Evolutionary conservation across 2,113 vertebrate species (phyloP), one percentile per base, ranked within the genome.

Genomic region (Corvus hawaiiensis): DNA sequence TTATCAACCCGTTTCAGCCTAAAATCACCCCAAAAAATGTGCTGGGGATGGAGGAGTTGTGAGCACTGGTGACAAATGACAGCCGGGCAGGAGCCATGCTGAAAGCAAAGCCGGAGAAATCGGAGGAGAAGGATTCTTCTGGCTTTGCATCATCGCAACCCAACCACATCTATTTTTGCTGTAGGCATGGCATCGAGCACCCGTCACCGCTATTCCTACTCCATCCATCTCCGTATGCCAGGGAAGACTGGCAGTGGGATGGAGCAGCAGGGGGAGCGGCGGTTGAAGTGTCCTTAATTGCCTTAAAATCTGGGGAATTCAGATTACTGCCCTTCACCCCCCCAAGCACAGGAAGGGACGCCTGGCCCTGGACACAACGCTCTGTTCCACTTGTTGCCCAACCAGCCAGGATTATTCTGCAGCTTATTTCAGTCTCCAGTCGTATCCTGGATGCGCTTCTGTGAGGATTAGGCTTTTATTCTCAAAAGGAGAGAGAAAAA

Each of bases 131-230:
- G 82, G 90, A 96, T 97, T 97, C 95, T 96, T 97, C 82, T 76
- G 7, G 27, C 95, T 96, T 96, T 96, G 94, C 93, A 96, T 96
- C 95, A 96, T 90, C 59, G 4, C 84, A 87, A 82, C 92, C 93
- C 93, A 79, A 85, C 89, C 89, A 54, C 94, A 67, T 93, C 96
- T 96, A 96, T 96, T 97, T 97, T 96, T 97, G 96, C 93, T 87
- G 28, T 78, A 56, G 19, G 28, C 77, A 62, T 96, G 94, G 94
- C 89, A 94, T 87, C 58, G n/a, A 64, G 91, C 91, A 71, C 78
- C 95, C 93, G 78, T 95, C 95, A 95, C 89, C 26, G 84, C 96
- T 96, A 91, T 96, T 96, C 96, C 93, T 87, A 85, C 94, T 52
- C 93, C 51, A 43, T 85, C 84, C 81, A 51, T 90, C 94, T 83